These are phyloP conservation scores for Penelope pileata DNA, from an alignment of 2,113 vertebrate species.

Conservation along the genomic window DNA sequence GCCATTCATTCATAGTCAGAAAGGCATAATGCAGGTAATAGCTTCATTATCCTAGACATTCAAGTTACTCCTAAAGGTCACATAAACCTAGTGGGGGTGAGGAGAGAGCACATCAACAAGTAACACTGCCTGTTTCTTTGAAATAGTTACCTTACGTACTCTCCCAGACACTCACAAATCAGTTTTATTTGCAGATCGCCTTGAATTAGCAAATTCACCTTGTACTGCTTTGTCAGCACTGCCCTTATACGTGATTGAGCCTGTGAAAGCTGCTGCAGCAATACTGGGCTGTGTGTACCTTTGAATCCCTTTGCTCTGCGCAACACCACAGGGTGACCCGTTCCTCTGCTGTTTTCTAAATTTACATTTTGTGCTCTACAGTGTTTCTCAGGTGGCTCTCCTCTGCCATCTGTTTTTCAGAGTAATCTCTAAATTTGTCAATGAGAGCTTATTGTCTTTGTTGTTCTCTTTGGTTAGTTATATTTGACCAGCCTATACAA, in stretches of 20 bases:
- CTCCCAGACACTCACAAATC: fast-evolving
- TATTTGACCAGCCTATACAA: not conserved
- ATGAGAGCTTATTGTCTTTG: not conserved
- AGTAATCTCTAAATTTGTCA: not conserved
- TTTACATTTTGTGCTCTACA: not conserved
- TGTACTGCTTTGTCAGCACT: not conserved
- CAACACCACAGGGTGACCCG: not conserved
- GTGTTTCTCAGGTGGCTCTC: not conserved
- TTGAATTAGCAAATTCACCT: not conserved
- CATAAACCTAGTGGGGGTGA: not conserved
- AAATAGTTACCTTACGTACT: not conserved
- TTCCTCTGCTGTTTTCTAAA: not conserved
- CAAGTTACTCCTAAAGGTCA: not conserved
- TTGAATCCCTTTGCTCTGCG: not conserved
- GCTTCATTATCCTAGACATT: not conserved
- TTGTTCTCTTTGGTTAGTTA: not conserved
- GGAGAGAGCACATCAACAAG: not conserved
- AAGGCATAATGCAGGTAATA: not conserved
- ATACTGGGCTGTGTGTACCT: not conserved
- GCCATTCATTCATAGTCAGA: not conserved
- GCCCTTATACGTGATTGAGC: not conserved
- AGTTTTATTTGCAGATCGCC: not conserved
- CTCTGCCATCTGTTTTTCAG: not conserved
- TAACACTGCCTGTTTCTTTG: not conserved
- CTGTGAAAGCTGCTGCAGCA: not conserved